phyloP scores from a whole-genome alignment of 2,888 invertebrate species.

The Polietes domitor region DNA sequence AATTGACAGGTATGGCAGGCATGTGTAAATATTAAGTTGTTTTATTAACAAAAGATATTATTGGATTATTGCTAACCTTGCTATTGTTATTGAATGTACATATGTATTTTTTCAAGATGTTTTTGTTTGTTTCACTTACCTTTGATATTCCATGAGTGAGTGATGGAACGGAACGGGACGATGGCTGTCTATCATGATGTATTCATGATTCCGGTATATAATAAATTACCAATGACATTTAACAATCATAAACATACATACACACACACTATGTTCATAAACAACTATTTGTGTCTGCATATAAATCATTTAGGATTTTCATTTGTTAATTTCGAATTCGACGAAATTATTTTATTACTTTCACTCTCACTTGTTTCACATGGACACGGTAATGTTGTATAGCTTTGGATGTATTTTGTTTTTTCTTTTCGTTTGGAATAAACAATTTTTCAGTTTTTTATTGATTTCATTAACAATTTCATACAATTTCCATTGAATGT shows the following conservation, averaged over 20 bases:
- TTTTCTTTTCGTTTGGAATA: not conserved
- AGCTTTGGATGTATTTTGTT: not conserved
- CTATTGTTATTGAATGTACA: not conserved
- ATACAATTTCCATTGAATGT: not conserved
- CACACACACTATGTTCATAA: not conserved
- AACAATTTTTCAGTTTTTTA: slow-evolving; percentile 5
- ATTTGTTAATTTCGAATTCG: not conserved
- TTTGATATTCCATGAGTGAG: not conserved
- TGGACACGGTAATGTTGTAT: not conserved
- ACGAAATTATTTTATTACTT: slow-evolving; percentile 16
- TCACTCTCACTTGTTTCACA: not conserved
- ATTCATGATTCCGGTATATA: not conserved
- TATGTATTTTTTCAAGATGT: not conserved
- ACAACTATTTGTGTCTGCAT: not conserved
- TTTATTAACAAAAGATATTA: slow-evolving; percentile 20
- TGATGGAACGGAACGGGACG: not conserved
- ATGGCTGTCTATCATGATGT: not conserved
- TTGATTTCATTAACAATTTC: slow-evolving; percentile 5
- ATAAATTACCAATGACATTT: slow-evolving; percentile 25
- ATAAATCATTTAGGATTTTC: not conserved
- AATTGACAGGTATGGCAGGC: too few relatives aligned
- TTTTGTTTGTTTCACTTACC: slow-evolving; percentile 3
- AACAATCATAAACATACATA: not conserved
- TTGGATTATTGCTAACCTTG: slow-evolving; percentile 21
- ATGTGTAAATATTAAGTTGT: too few relatives aligned